Conservation (phyloP, 92 coral and sea anemone genomes). For the Siderastrea radians region DNA sequence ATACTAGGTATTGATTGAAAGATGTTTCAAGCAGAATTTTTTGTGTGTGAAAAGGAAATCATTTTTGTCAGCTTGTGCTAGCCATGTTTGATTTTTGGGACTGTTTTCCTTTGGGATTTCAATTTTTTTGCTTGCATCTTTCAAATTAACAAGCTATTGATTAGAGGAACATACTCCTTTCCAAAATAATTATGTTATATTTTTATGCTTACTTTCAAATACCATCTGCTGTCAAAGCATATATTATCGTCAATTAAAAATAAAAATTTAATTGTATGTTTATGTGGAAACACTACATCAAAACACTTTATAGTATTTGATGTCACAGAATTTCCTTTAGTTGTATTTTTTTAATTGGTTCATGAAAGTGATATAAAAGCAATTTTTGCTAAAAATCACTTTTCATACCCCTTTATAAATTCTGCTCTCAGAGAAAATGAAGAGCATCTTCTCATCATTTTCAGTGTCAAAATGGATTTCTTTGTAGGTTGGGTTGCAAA, state of each 20-base stretch:
- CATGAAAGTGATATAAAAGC: not conserved
- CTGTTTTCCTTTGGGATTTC: no score
- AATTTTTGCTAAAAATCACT: not conserved
- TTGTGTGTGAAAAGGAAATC: no score
- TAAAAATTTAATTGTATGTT: slow-evolving; percentile 6
- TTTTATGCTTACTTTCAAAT: not conserved
- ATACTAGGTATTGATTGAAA: not conserved
- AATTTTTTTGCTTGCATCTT: not conserved
- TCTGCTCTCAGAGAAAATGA: not conserved
- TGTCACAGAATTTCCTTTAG: not conserved
- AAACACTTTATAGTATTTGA: not conserved
- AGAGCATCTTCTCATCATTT: not conserved
- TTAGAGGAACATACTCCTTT: not conserved
- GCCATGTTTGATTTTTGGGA: not conserved
- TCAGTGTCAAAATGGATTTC: not conserved
- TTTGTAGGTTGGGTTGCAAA: not conserved
- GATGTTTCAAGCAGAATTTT: not conserved
- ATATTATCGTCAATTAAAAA: not conserved
- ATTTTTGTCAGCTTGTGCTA: not conserved
- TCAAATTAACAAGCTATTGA: not conserved
- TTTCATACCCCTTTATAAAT: not conserved
- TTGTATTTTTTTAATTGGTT: not conserved
- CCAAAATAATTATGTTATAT: not conserved
- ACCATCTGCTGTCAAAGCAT: slow-evolving; percentile 9
- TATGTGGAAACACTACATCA: not conserved